phyloP scores from a whole-genome alignment of 2,888 invertebrate genomes.

The Dromius quadrimaculatus region DNA sequence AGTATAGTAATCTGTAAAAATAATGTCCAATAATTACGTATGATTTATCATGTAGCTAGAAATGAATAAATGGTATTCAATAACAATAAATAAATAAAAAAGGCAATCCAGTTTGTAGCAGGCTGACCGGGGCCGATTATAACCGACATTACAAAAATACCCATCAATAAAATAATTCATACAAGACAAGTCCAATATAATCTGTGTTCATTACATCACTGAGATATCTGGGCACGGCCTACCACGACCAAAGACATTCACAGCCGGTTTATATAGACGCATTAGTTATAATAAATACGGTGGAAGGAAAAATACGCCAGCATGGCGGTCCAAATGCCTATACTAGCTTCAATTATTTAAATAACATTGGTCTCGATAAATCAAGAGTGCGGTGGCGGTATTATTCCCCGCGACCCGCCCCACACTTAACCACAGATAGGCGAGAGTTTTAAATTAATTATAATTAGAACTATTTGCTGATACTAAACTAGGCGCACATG shows the following conservation, averaged over 20 bases:
- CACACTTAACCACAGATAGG: no score
- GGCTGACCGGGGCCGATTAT: background rate
- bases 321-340: conserved; percentile 23
- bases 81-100: conserved; percentile 41
- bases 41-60: conserved; percentile 11
- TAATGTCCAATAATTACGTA: conserved; percentile 24
- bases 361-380: conserved; percentile 50
- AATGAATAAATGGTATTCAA: conserved; percentile 36
- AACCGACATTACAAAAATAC: conserved; percentile 29
- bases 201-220: conserved; percentile 33
- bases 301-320: conserved; percentile 17
- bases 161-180: conserved; percentile 39
- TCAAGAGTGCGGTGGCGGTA: conserved; percentile 22
- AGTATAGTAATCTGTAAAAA: conserved; percentile 16
- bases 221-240: conserved; percentile 3
- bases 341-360: conserved; percentile 47
- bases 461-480: no score
- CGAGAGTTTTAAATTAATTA: no score
- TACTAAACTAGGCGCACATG: no score
- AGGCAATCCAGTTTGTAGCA: background rate
- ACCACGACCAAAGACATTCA: conserved; percentile 7
- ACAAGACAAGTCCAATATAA: conserved; percentile 33
- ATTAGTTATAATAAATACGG: conserved; percentile 49
- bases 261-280: conserved; percentile 18
- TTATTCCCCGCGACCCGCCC: no score